phyloP scores from a whole-genome alignment of 2,888 invertebrate genomes.

The Rhagophthalmus giganteus region DNA sequence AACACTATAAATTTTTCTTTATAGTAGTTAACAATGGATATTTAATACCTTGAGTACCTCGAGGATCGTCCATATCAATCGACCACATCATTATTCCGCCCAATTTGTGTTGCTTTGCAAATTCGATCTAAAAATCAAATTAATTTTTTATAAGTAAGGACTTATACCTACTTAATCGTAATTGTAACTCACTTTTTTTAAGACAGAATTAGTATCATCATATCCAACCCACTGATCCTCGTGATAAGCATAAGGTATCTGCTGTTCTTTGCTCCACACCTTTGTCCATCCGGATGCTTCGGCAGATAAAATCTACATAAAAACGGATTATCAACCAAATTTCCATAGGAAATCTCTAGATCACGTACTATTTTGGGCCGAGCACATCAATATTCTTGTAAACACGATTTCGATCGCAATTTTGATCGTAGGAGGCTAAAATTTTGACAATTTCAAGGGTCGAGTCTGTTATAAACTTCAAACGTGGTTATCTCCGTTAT shows the following conservation, averaged over 20 bases:
- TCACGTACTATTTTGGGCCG: too few relatives aligned
- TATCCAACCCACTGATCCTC: slow-evolving; percentile 25
- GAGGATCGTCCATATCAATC: slow-evolving; percentile 55
- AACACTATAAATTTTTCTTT: neutral
- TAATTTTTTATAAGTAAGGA: too few relatives aligned
- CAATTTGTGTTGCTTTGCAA: slow-evolving; percentile 48
- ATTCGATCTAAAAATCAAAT: slow-evolving; percentile 45
- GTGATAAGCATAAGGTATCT: slow-evolving; percentile 17
- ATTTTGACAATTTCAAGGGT: too few relatives aligned
- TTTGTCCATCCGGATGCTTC: slow-evolving; percentile 7
- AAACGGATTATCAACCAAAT: too few relatives aligned
- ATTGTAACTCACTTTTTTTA: slow-evolving; percentile 21
- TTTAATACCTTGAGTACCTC: slow-evolving; percentile 7
- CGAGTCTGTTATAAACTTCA: too few relatives aligned
- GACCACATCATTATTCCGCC: slow-evolving; percentile 61
- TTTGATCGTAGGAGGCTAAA: too few relatives aligned
- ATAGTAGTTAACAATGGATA: slow-evolving; percentile 17
- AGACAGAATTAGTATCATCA: slow-evolving; percentile 15
- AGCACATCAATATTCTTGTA: too few relatives aligned
- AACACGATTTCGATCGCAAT: too few relatives aligned
- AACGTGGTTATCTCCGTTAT: too few relatives aligned
- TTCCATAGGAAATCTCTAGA: too few relatives aligned
- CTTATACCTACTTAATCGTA: too few relatives aligned
- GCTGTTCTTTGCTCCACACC: slow-evolving; percentile 16
- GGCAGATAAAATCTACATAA: too few relatives aligned